These are phyloP conservation scores for Miltochrista miniata DNA, from an alignment of 2,888 invertebrate species.

Conservation along the genomic window DNA sequence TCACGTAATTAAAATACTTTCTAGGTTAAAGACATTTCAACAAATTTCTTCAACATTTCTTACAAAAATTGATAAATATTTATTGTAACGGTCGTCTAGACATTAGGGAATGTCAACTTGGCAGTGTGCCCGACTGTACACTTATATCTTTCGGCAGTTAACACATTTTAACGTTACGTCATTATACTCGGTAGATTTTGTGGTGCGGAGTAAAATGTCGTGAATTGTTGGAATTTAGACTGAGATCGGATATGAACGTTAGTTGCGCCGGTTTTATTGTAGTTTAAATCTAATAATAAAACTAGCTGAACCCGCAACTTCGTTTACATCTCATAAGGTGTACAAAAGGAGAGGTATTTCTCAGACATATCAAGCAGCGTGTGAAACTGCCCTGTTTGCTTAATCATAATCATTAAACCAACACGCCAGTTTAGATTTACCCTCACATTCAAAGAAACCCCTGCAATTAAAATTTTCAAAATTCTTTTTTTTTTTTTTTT, in stretches of 20 bases:
- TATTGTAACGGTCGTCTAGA: conserved; percentile 38
- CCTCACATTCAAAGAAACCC: too few relatives aligned
- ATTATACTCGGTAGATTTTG: background rate
- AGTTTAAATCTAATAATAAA: too few relatives aligned
- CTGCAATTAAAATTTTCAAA: too few relatives aligned
- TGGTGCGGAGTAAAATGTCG: background rate
- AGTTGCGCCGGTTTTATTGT: background rate
- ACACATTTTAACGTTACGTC: conserved; percentile 27
- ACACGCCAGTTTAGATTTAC: too few relatives aligned
- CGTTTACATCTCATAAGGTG: too few relatives aligned
- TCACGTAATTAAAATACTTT: background rate
- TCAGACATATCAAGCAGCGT: too few relatives aligned
- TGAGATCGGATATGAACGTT: background rate
- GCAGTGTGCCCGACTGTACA: conserved; percentile 30
- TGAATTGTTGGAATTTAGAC: background rate
- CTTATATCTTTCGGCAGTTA: conserved; percentile 32
- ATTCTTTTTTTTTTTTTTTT: too few relatives aligned
- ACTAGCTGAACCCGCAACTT: too few relatives aligned
- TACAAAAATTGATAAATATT: conserved; percentile 15
- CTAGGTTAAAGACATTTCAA: background rate
- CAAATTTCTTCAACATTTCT: background rate
- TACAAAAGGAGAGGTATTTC: too few relatives aligned
- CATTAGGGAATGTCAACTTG: conserved; percentile 40
- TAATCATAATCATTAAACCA: too few relatives aligned
- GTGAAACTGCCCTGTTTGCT: too few relatives aligned